These are phyloP conservation scores for Danio rerio DNA, from an alignment of 2,113 vertebrate genomes.

Conservation along the genomic window DNA sequence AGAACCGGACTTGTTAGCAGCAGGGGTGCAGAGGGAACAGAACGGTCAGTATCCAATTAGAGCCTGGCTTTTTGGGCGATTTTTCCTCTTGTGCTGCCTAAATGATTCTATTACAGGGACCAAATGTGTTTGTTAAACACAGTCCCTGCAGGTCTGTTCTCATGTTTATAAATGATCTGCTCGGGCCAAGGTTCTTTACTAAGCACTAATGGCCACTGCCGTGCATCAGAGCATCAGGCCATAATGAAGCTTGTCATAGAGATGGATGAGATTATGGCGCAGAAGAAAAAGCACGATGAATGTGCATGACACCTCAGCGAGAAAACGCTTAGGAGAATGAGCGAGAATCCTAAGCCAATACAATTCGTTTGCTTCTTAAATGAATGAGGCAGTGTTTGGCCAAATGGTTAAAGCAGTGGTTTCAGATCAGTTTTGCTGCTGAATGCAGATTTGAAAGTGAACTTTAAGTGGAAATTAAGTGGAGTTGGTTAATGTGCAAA, in stretches of 20 bases:
- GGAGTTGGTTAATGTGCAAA: neutral
- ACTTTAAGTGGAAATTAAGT: too few species aligned
- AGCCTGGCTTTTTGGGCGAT: constrained; percentile 27
- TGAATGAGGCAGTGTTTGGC: neutral
- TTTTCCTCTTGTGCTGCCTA: constrained; percentile 26
- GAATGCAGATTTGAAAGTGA: too few species aligned
- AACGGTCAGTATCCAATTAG: constrained; percentile 87
- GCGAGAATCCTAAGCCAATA: constrained; percentile 39
- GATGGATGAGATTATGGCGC: constrained; percentile 80
- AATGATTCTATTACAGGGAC: constrained; percentile 44
- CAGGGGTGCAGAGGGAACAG: constrained; percentile 96
- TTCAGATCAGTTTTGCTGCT: neutral
- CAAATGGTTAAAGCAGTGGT: neutral
- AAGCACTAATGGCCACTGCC: constrained; percentile 75
- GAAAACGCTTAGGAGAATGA: constrained; percentile 66
- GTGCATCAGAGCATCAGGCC: constrained; percentile 76
- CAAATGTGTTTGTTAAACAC: constrained; percentile 53
- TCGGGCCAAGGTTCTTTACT: constrained; percentile 68
- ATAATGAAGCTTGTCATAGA: constrained; percentile 82
- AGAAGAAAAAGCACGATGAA: constrained; percentile 73
- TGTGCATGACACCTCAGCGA: constrained; percentile 66
- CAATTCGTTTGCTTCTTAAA: neutral
- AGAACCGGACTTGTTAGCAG: constrained; percentile 96
- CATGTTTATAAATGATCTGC: constrained; percentile 70
- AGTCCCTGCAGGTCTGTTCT: constrained; percentile 51